Evolutionary conservation across 92 coral and sea anemone species (phyloP).

Genomic region (Pocillopora grandis): DNA sequence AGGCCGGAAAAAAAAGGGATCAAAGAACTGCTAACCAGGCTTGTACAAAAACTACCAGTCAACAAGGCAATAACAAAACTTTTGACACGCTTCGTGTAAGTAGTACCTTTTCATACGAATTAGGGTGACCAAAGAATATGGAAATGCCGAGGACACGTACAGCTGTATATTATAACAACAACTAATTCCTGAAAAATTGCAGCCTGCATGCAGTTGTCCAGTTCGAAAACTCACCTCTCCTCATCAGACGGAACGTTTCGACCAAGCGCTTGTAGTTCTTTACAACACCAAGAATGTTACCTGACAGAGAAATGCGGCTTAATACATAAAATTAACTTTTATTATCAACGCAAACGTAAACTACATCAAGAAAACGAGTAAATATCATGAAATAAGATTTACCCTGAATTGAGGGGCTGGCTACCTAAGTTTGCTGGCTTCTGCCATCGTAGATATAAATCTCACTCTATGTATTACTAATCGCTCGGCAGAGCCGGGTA

Average conservation of each 20-base stretch:
- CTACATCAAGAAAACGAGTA: too few relatives aligned
- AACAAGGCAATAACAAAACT: background rate
- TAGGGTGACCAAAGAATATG: background rate
- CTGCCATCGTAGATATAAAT: too few relatives aligned
- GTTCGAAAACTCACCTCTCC: constrained; percentile 64
- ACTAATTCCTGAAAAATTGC: too few relatives aligned
- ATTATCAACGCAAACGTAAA: background rate
- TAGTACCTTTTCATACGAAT: background rate
- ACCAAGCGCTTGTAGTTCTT: constrained; percentile 80
- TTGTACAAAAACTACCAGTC: too few relatives aligned
- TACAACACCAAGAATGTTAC: constrained; percentile 89
- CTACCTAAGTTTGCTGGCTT: too few relatives aligned
- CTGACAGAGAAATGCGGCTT: constrained; percentile 28
- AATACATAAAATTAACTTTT: too few relatives aligned
- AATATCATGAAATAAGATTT: too few relatives aligned
- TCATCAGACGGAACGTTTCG: constrained; percentile 85
- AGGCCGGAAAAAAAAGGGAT: too few relatives aligned
- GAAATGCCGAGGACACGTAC: too few relatives aligned
- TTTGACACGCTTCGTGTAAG: background rate
- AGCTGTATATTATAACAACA: too few relatives aligned
- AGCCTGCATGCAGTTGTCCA: background rate
- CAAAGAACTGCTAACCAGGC: too few relatives aligned
- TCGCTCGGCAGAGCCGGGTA: background rate
- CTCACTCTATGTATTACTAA: background rate
- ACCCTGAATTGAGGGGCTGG: too few relatives aligned